Conservation (phyloP, 2,797 vertebrate genomes). For the Choloepus didactylus region DNA sequence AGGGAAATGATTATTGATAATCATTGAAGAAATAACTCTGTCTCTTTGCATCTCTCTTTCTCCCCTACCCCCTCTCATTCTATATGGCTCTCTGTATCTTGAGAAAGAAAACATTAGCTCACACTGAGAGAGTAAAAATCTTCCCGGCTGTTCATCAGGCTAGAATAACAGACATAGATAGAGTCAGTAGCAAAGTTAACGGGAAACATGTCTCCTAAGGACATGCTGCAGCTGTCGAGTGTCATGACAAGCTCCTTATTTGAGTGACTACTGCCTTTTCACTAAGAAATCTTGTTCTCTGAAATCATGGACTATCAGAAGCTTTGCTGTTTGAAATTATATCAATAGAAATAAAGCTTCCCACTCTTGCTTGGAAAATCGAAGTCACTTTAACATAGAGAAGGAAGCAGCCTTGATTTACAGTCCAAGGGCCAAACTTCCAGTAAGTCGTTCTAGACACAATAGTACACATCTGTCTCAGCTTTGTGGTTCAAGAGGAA, state of each 20-base stretch:
- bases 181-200: too few relatives aligned
- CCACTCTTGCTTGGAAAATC: background rate
- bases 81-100: background rate
- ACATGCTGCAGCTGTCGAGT: fast-evolving
- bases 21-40: background rate
- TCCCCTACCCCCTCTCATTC: background rate
- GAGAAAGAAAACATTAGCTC: background rate
- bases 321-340: background rate
- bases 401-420: background rate
- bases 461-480: background rate
- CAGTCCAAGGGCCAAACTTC: background rate
- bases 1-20: background rate
- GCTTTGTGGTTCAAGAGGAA: background rate
- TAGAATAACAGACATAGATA: background rate
- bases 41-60: background rate
- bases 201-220: background rate
- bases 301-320: background rate
- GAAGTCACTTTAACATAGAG: background rate
- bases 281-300: background rate
- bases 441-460: background rate
- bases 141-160: background rate
- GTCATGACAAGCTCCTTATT: background rate
- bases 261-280: background rate
- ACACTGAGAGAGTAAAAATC: background rate
- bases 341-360: background rate